Evolutionary conservation across 2,113 vertebrate species (phyloP).

Genomic region (Sphaerodactylus townsendi): DNA sequence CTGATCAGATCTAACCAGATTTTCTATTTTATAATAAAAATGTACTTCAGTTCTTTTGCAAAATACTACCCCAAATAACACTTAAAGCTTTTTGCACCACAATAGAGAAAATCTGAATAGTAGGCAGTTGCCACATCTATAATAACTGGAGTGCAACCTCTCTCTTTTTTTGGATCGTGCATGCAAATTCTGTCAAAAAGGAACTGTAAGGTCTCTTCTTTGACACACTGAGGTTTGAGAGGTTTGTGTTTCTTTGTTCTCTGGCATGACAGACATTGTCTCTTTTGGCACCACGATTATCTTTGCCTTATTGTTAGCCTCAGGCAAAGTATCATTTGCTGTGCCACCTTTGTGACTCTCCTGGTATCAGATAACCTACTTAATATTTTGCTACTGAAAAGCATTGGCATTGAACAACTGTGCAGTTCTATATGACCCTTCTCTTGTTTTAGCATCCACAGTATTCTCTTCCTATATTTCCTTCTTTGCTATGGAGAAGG

Average conservation of each 20-base stretch:
- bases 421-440: constrained; percentile 21
- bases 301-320: constrained; percentile 55
- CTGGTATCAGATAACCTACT: constrained; percentile 61
- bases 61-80: constrained; percentile 18
- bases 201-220: constrained; percentile 55
- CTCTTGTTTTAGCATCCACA: constrained; percentile 22
- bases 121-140: constrained; percentile 29
- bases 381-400: constrained; percentile 46
- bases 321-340: constrained; percentile 59
- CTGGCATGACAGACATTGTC: constrained; percentile 59
- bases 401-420: constrained; percentile 44
- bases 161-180: constrained; percentile 50
- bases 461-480: not conserved
- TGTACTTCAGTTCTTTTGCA: constrained; percentile 41
- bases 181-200: constrained; percentile 63
- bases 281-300: constrained; percentile 57
- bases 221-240: constrained; percentile 45
- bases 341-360: constrained; percentile 57
- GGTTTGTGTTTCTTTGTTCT: constrained; percentile 62
- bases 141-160: constrained; percentile 44
- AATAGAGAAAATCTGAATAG: constrained; percentile 40
- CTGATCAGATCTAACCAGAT: not conserved
- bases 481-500: not conserved
- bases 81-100: constrained; percentile 9
- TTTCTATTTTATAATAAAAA: not conserved